phyloP scores from a whole-genome alignment of 2,888 invertebrate genomes.

The Callosobruchus maculatus region DNA sequence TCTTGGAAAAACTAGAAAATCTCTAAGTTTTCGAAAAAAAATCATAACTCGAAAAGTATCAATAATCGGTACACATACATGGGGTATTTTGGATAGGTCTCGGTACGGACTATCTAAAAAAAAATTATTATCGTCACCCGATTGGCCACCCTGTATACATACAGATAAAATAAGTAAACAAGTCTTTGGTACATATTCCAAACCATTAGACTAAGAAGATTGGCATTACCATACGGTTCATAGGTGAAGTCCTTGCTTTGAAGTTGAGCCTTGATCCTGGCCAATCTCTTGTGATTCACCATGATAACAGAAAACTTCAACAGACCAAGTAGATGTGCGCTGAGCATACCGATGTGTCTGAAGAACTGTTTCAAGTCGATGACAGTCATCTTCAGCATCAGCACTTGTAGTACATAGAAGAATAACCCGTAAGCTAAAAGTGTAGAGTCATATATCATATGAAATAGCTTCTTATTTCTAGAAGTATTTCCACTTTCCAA shows the following conservation, averaged over 20 bases:
- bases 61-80: too few species aligned
- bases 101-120: too few species aligned
- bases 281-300: not conserved
- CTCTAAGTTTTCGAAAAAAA: too few species aligned
- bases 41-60: too few species aligned
- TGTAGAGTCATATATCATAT: not conserved
- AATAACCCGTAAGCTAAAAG: not conserved
- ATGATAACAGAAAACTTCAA: not conserved
- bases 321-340: not conserved
- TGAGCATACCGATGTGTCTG: not conserved
- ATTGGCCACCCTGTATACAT: too few species aligned
- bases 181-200: too few species aligned
- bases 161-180: too few species aligned
- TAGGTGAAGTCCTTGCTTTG: not conserved
- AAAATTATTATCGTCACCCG: too few species aligned
- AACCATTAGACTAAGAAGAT: too few species aligned
- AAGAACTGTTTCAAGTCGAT: not conserved
- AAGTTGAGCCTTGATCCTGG: not conserved
- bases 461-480: not conserved
- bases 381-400: not conserved
- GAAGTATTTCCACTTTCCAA: not conserved
- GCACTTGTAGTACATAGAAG: not conserved
- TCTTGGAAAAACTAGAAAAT: too few species aligned
- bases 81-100: too few species aligned
- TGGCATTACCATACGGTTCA: not conserved